Percentiles rank a stretch among this genome's conserved stretches.
phyloP scores from a whole-genome alignment of 2,888 invertebrate species.

The Biston stratarius region DNA sequence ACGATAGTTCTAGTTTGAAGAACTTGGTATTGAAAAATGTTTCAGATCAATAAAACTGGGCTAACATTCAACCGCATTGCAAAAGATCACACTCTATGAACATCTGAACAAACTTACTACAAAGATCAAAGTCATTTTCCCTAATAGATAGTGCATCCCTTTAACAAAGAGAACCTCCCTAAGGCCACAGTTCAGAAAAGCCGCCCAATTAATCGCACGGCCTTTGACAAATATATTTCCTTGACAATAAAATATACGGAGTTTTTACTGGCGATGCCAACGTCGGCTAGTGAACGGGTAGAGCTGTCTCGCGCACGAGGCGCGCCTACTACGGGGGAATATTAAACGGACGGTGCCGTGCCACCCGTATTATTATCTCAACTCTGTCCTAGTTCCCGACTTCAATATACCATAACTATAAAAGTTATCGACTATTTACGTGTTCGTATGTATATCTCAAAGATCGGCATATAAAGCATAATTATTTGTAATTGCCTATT shows the following conservation, averaged over 20 bases:
- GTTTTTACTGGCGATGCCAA: constrained; percentile 74
- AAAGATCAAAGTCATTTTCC: constrained; percentile 33
- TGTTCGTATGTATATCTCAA: constrained; percentile 7
- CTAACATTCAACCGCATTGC: not conserved
- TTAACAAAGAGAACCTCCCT: constrained; percentile 56
- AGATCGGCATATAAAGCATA: constrained; percentile 34
- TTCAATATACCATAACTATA: constrained; percentile 55
- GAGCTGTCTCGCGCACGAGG: constrained; percentile 76
- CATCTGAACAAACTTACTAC: constrained; percentile 3
- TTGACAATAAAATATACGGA: constrained; percentile 82
- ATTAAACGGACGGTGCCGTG: constrained; percentile 75
- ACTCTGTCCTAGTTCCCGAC: constrained; percentile 57
- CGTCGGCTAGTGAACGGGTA: constrained; percentile 71
- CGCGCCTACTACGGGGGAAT: constrained; percentile 78
- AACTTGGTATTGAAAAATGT: not conserved
- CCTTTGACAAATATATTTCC: constrained; percentile 82
- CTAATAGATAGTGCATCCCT: constrained; percentile 34
- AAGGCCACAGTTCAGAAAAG: constrained; percentile 65
- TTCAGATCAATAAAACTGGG: not conserved
- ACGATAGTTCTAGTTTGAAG: constrained; percentile 31
- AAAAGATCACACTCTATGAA: not conserved
- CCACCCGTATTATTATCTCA: constrained; percentile 66
- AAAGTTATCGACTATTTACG: constrained; percentile 42
- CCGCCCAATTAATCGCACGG: constrained; percentile 76
- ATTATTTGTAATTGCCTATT: constrained; percentile 42